Evolutionary conservation across 2,113 vertebrate genomes (phyloP).

Genomic region (Bolborhynchus lineola): DNA sequence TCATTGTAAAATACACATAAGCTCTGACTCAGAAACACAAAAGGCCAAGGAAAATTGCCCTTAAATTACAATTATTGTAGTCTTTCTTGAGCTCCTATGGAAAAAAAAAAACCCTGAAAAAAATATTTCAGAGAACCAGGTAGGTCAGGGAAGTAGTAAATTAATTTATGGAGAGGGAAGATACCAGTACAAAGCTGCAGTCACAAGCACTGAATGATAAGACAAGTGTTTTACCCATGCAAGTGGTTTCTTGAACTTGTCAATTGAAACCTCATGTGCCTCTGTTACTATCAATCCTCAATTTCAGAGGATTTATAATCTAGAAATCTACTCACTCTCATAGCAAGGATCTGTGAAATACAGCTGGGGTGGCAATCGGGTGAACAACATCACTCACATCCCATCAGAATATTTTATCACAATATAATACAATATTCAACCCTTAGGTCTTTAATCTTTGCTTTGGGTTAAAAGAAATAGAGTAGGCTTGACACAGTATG

Average conservation of each 20-base stretch:
- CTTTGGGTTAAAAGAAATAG: background rate
- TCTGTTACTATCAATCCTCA: background rate
- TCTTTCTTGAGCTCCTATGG: background rate
- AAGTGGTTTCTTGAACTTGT: background rate
- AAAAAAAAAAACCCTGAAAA: background rate
- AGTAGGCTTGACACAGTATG: background rate
- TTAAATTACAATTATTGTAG: background rate
- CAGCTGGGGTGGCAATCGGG: background rate
- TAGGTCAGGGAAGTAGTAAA: background rate
- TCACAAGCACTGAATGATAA: background rate
- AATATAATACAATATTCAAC: background rate
- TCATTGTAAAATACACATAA: background rate
- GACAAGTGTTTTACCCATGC: background rate
- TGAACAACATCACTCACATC: background rate
- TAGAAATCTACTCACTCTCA: background rate
- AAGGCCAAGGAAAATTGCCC: slow-evolving; percentile 8
- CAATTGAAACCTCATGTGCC: background rate
- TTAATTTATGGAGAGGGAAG: background rate
- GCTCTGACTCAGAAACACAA: background rate
- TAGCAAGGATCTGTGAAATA: background rate
- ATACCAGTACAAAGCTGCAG: background rate
- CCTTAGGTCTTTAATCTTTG: background rate
- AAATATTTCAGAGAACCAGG: background rate
- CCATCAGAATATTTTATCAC: background rate
- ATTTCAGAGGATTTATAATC: background rate